These are phyloP conservation scores for Brachionus angularis DNA, from an alignment of 1,140 invertebrate species.

Conservation along the genomic window DNA sequence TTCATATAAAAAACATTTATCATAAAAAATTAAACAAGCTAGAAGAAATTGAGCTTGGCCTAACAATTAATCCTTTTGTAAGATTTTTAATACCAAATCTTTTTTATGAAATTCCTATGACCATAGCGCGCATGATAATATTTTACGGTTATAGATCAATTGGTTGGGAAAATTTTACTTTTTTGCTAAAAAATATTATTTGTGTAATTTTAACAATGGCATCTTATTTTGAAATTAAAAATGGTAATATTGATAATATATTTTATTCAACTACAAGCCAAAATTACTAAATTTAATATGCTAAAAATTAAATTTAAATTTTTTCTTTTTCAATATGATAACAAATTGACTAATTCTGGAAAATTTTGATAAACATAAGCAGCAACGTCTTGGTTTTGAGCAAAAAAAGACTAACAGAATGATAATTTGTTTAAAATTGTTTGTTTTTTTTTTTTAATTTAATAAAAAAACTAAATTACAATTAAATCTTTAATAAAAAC, in stretches of 20 bases:
- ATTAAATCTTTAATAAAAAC: too few relatives aligned
- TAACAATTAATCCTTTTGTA: slow-evolving; percentile 14
- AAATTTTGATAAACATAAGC: too few relatives aligned
- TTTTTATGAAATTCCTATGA: slow-evolving; percentile 34
- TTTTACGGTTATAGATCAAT: slow-evolving; percentile 23
- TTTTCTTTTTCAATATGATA: too few relatives aligned
- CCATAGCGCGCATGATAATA: not conserved
- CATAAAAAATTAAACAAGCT: slow-evolving; percentile 15
- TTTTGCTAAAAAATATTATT: slow-evolving; percentile 18
- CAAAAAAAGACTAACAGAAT: too few relatives aligned
- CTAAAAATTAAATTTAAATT: not conserved
- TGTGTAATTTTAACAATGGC: slow-evolving; percentile 28
- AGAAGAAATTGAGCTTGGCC: slow-evolving; percentile 11
- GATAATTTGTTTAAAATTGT: too few relatives aligned
- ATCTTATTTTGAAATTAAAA: slow-evolving; percentile 30
- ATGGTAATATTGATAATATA: not conserved
- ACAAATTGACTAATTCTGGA: too few relatives aligned
- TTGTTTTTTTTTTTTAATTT: too few relatives aligned
- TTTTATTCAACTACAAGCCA: slow-evolving; percentile 22
- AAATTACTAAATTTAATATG: slow-evolving; percentile 4
- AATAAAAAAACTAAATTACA: too few relatives aligned
- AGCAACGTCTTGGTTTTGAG: too few relatives aligned
- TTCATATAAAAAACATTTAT: not conserved
- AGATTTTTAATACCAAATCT: slow-evolving; percentile 4
- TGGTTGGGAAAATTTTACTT: slow-evolving; percentile 33